Evolutionary conservation across 2,888 invertebrate genomes (phyloP).

Genomic region (Leucania comma): DNA sequence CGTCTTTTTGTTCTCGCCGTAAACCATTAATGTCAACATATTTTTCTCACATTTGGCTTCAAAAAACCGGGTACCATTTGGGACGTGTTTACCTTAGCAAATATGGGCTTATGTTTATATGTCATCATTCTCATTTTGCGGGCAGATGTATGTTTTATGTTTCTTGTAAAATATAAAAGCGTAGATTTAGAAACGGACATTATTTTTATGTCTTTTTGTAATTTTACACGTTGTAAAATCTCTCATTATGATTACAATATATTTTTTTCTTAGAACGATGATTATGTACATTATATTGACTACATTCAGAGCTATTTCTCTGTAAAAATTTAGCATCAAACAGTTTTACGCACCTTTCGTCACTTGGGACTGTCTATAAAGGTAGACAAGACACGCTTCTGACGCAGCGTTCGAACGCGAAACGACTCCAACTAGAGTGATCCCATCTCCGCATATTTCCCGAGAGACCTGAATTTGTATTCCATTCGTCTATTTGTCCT

Average conservation of each 20-base stretch:
- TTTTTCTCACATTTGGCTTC: conserved; percentile 54
- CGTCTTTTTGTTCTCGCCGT: conserved; percentile 46
- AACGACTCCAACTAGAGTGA: conserved; percentile 55
- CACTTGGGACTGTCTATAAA: conserved; percentile 42
- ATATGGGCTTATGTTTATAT: conserved; percentile 51
- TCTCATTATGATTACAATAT: neutral
- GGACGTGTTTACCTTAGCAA: conserved; percentile 55
- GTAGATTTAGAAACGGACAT: conserved; percentile 15
- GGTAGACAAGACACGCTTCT: conserved; percentile 38
- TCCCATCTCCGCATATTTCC: conserved; percentile 66
- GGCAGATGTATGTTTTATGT: conserved; percentile 49
- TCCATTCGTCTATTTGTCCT: conserved; percentile 67
- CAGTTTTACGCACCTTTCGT: conserved; percentile 45
- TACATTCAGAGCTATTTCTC: conserved; percentile 16
- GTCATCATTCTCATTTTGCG: conserved; percentile 58
- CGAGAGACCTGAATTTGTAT: conserved; percentile 65
- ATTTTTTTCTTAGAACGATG: neutral
- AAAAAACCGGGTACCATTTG: conserved; percentile 53
- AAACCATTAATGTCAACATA: conserved; percentile 62
- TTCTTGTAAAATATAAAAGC: conserved; percentile 36
- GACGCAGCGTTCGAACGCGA: conserved; percentile 37
- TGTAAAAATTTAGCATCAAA: conserved; percentile 14
- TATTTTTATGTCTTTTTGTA: conserved; percentile 10
- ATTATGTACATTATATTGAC: too few relatives aligned
- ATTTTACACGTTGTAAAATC: neutral